A percentile compares a stretch with the other conserved stretches of the same genome.
phyloP scores from a whole-genome alignment of 2,888 invertebrate genomes.

The Ormyrus labotus region DNA sequence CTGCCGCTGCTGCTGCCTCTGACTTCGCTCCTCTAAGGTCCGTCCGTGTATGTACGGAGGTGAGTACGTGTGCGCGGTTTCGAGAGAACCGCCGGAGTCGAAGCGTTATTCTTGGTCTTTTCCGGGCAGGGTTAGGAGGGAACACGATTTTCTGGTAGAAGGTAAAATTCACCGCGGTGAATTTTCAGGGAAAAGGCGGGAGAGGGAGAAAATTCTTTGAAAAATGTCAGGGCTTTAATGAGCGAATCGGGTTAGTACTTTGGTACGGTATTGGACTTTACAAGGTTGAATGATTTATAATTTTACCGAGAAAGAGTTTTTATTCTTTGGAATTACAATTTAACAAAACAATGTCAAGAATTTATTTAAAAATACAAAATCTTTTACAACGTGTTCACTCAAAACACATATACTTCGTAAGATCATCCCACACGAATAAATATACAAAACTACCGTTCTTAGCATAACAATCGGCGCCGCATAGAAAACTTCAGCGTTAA shows the following conservation, averaged over 20 bases:
- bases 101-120: constrained; percentile 9
- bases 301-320: not conserved
- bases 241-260: constrained; percentile 10
- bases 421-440: too few species aligned
- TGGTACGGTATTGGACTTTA: constrained; percentile 27
- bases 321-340: not conserved
- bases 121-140: not conserved
- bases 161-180: not conserved
- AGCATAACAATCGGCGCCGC: constrained; percentile 10
- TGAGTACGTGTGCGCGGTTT: not conserved
- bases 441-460: constrained; percentile 9
- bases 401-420: too few species aligned
- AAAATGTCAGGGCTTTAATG: constrained; percentile 12
- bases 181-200: not conserved
- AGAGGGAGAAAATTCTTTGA: constrained; percentile 5
- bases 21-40: not conserved
- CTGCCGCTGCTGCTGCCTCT: too few species aligned
- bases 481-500: constrained; percentile 34
- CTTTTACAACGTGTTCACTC: too few species aligned
- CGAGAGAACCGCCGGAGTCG: not conserved
- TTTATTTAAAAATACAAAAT: too few species aligned
- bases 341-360: too few species aligned
- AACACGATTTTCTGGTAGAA: constrained; percentile 20
- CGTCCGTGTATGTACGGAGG: not conserved
- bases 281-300: constrained; percentile 20